phyloP scores from a whole-genome alignment of 2,113 vertebrate species.

The Eolophus roseicapilla region DNA sequence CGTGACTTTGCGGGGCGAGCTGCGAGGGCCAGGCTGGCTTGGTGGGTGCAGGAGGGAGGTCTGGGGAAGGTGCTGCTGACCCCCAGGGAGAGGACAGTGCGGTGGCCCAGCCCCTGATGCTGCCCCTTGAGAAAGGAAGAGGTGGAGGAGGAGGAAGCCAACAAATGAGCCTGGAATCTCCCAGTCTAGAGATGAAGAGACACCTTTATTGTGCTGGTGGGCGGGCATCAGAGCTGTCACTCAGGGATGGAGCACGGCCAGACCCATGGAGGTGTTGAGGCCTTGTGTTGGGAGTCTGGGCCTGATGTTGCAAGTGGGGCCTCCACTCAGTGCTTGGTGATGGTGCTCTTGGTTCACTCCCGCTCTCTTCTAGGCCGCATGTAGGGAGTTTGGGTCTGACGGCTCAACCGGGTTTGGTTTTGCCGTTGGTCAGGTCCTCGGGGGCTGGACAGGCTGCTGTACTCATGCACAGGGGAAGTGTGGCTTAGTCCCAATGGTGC shows the following conservation, averaged over 20 bases:
- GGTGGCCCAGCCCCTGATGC: neutral
- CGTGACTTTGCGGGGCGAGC: neutral
- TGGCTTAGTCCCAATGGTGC: no score
- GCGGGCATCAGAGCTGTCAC: no score
- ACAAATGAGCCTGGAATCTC: no score
- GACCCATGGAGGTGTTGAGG: fast-evolving
- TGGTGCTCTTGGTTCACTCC: neutral
- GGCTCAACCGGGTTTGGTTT: neutral
- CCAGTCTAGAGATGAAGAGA: neutral
- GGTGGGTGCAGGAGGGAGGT: no score
- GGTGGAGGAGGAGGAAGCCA: neutral
- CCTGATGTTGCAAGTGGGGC: neutral
- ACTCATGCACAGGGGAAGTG: no score
- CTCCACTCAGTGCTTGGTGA: neutral
- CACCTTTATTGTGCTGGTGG: neutral
- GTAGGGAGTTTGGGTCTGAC: neutral
- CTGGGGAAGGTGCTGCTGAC: neutral
- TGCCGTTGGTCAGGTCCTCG: fast-evolving
- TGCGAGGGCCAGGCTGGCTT: no score
- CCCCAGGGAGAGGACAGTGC: neutral
- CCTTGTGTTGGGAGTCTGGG: neutral
- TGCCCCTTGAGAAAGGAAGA: neutral
- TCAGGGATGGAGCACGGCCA: fast-evolving
- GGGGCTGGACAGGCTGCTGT: no score
- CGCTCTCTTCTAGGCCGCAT: neutral